Conservation (phyloP, 2,888 invertebrate genomes). For the Spilosoma lubricipeda region DNA sequence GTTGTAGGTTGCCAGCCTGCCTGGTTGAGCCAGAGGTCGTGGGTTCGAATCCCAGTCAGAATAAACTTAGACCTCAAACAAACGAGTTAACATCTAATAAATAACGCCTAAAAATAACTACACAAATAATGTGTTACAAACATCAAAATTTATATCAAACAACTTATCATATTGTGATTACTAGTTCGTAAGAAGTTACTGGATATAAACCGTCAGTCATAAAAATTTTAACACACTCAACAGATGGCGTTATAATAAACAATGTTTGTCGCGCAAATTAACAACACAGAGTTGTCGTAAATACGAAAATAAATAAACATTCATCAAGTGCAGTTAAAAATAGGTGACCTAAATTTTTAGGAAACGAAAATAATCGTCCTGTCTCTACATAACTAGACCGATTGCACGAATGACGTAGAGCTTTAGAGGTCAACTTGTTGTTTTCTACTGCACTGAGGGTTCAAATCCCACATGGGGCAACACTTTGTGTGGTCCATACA, state of each 20-base stretch:
- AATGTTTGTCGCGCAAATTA: background rate
- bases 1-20: no score
- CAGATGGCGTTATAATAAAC: conserved; percentile 47
- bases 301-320: background rate
- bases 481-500: background rate
- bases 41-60: no score
- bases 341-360: background rate
- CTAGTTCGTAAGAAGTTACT: background rate
- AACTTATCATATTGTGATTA: background rate
- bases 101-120: no score
- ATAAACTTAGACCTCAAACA: no score
- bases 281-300: background rate
- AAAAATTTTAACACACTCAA: conserved; percentile 10
- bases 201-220: background rate
- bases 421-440: no score
- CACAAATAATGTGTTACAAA: background rate
- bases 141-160: background rate
- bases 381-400: background rate
- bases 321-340: conserved; percentile 1
- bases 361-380: background rate
- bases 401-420: no score
- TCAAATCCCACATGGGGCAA: background rate
- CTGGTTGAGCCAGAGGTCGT: no score
- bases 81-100: no score
- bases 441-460: background rate